Conservation (phyloP, 2,797 vertebrate genomes). For the Thripadectes ignobilis region DNA sequence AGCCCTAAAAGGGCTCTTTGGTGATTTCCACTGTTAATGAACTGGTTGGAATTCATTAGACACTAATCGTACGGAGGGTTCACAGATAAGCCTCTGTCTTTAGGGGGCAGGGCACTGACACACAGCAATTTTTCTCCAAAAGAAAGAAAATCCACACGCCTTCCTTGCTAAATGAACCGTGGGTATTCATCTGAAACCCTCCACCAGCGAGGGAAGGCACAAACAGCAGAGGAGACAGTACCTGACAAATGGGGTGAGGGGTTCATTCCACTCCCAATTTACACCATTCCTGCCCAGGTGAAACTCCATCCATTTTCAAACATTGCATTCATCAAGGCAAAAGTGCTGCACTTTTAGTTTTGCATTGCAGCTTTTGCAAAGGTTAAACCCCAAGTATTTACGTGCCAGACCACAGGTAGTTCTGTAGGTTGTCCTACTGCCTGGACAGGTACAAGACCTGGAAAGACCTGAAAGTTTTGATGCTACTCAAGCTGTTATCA, state of each 20-base stretch:
- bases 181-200: constrained; percentile 25
- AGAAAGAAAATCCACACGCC: constrained; percentile 23
- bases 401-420: background rate
- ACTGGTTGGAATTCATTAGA: constrained; percentile 63
- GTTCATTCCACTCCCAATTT: background rate
- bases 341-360: background rate
- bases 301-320: background rate
- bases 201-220: background rate
- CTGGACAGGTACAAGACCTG: background rate
- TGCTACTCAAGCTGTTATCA: background rate
- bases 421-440: background rate
- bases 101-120: constrained; percentile 10
- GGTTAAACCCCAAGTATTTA: background rate
- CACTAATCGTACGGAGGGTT: constrained; percentile 51
- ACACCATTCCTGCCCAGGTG: background rate
- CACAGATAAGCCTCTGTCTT: constrained; percentile 50
- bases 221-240: background rate
- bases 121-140: background rate
- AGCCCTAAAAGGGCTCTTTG: constrained; percentile 64
- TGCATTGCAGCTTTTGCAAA: background rate
- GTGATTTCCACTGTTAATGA: constrained; percentile 69
- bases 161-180: constrained; percentile 16
- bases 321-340: background rate
- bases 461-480: background rate
- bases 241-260: background rate